Base-by-base conservation (phyloP, 1,140 invertebrate genomes). In the Lasaia peninsularis region DNA sequence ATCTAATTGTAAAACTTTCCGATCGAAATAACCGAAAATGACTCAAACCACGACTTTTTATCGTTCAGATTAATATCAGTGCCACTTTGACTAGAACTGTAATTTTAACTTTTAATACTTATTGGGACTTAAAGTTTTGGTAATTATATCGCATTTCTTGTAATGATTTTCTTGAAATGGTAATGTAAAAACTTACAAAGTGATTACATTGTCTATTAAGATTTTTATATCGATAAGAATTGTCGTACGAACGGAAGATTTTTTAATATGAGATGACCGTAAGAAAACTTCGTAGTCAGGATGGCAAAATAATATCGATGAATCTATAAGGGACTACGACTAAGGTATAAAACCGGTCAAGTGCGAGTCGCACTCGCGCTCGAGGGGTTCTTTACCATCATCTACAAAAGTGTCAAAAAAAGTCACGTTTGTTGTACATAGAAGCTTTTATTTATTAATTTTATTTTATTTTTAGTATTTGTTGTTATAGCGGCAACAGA, bases 1-100 rank as follows among this genome's bases (percentile, higher is more conserved):
- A 58, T 53, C 63, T 83, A 87, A 87, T 87, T 84, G 84, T 81
- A 87, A 87, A 87, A 87, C 64, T 87, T 86, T 84, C 62, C 78
- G 80, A 84, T 69, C 63, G 62, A 71, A 78, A 78, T 69, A 70
- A 62, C 62, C 67, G 67, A 73, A 84, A 80, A 81, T 84, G 81
- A 83, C 71, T 61, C 67, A 69, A 72, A 62, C 70, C 71, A 73
- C 63, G 58, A 68, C 70, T 73, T 76, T 75, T 71, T 71, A 55
- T 64, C 69, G 64, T 54, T 59, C 52, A 78, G 81, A 85, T 85
- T 73, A 60, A 53, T 85, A 87, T 87, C 84, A 66, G 63, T 58
- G 76, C 71, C 72, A 75, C 73, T 65, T 73, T 69, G 72, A 66
- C 69, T 62, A 71, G 73, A 76, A 72, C 75, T 73, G 79, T 63